Evolutionary conservation across 2,113 vertebrate genomes (phyloP).

Genomic region (Aphyosemion australe): DNA sequence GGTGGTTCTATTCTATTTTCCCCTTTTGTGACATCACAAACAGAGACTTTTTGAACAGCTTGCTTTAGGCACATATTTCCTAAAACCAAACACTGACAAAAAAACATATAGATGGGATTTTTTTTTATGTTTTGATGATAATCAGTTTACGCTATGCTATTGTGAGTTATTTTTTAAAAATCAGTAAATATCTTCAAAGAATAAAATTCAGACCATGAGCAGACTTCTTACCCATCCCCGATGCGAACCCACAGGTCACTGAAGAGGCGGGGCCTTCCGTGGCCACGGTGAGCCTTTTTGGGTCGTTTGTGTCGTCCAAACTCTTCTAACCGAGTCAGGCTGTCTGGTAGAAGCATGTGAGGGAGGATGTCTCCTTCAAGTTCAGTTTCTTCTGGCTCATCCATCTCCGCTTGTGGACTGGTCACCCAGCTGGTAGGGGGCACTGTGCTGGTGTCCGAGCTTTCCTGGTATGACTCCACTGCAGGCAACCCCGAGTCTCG

Average conservation of each 20-base stretch:
- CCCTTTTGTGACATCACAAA: too few relatives aligned
- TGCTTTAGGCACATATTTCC: too few relatives aligned
- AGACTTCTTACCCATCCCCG: constrained; percentile 87
- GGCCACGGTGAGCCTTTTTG: constrained; percentile 85
- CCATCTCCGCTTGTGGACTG: constrained; percentile 60
- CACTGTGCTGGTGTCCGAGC: not conserved
- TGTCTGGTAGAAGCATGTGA: constrained; percentile 92
- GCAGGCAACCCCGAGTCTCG: constrained; percentile 18
- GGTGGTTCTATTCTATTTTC: too few relatives aligned
- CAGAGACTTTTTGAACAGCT: too few relatives aligned
- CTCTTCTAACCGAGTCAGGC: constrained; percentile 96
- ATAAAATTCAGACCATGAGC: not conserved
- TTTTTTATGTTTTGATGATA: too few relatives aligned
- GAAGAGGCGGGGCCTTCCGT: constrained; percentile 88
- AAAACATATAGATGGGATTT: too few relatives aligned
- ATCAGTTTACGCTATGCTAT: too few relatives aligned
- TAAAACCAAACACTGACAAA: too few relatives aligned
- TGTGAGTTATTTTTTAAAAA: not conserved
- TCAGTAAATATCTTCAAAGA: not conserved
- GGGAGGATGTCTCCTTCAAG: constrained; percentile 82
- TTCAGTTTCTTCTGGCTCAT: constrained; percentile 54
- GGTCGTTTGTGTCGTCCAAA: constrained; percentile 93
- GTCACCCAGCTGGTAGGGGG: constrained; percentile 45
- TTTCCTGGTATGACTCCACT: constrained; percentile 25
- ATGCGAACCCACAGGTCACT: constrained; percentile 98